Base-by-base conservation (phyloP, 2,888 invertebrate genomes). In the Tinea trinotella region DNA sequence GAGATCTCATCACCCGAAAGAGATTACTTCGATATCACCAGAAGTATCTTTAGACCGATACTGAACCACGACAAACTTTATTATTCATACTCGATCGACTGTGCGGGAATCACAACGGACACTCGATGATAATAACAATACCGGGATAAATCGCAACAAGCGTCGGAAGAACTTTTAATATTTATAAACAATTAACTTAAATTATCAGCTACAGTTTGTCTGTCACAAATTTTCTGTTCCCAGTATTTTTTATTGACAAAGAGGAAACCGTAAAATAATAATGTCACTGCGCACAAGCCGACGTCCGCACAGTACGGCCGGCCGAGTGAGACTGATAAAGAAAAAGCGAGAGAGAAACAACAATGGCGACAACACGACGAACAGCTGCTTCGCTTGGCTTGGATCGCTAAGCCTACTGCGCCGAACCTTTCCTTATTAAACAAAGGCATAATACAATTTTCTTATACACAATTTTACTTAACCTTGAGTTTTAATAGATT, bases 81-180 rank as follows among this genome's bases (percentile, higher is more conserved):
- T 76, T 82, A 85, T 84, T 84, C 84, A 85, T 84, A 78, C 83
- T 85, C 82, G 75, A 71, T 73, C 53, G 72, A 74, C 79, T 75
- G 73, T 81, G 76, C 76, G 71, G 75, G 80, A 74, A 78, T 71
- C 81, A 82, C 82, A 74, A 77, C 68, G 62, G 63, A 67, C 67
- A 74, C 81, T 71, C 67, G 71, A 12, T 19, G 19, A 30, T 30
- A 40, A 40, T 40, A 40, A 40, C 40, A 15, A 40, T 24, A 40
- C n/a, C 30, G n/a, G 24, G 13, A 15, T 3, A n/a, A 13, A 40
- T 40, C 13, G n/a, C 40, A 15, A 40, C 12, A 40, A 40, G n/a
- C 40, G n/a, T 40, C 15, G 7, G 40, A 40, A 13, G 13, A 40
- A 40, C 40, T 40, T 40, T 12, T 3, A 40, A 13, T 40, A 40